These are phyloP conservation scores for Pyxicephalus adspersus DNA, from an alignment of 2,113 vertebrate species.

Conservation along the genomic window DNA sequence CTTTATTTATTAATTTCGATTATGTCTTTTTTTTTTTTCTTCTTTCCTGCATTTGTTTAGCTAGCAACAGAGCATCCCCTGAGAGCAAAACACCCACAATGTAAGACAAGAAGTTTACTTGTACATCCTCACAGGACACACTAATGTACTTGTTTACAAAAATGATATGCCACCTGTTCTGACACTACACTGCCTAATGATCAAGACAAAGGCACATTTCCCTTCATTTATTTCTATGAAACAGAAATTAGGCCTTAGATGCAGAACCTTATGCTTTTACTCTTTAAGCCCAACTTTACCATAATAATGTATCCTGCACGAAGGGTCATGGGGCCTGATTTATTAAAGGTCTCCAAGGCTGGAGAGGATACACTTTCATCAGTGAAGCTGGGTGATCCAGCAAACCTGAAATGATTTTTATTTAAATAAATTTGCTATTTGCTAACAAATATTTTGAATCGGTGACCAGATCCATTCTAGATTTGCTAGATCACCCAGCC, in stretches of 20 bases:
- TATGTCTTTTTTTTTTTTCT: neutral
- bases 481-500: too few species aligned
- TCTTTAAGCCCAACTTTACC: neutral
- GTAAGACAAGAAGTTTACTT: conserved; percentile 57
- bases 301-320: too few species aligned
- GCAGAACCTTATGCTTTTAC: neutral
- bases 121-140: conserved; percentile 59
- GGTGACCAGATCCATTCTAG: too few species aligned
- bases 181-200: conserved; percentile 60
- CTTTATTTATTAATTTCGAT: conserved; percentile 9
- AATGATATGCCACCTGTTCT: conserved; percentile 63
- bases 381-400: too few species aligned
- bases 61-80: conserved; percentile 73
- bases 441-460: too few species aligned
- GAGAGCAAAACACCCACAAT: conserved; percentile 59
- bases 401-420: too few species aligned
- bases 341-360: too few species aligned
- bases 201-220: neutral
- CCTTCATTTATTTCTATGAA: neutral
- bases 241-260: neutral
- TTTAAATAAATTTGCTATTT: too few species aligned
- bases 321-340: too few species aligned
- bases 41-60: conserved; percentile 57
- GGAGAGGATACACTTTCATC: too few species aligned
- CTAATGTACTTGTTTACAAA: conserved; percentile 70